Conservation (phyloP, 2,888 invertebrate species). For the Tachina lurida region DNA sequence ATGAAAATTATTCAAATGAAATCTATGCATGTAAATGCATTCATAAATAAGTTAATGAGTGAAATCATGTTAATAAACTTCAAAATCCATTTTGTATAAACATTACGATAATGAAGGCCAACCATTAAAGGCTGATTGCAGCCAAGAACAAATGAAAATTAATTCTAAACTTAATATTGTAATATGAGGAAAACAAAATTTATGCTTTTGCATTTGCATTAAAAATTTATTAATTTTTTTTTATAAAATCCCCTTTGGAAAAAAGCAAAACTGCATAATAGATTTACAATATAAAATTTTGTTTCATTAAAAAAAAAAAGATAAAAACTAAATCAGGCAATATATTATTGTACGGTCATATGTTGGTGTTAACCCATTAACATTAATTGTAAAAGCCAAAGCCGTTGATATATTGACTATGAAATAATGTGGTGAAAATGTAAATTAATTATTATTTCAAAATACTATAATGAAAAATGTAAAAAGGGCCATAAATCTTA, state of each 20-base stretch:
- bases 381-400: slow-evolving; percentile 47
- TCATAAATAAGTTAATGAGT: slow-evolving; percentile 50
- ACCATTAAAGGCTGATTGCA: not conserved
- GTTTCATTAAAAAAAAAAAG: not conserved
- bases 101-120: slow-evolving; percentile 31
- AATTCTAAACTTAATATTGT: slow-evolving; percentile 26
- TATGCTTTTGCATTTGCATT: slow-evolving; percentile 29
- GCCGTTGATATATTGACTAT: slow-evolving; percentile 54
- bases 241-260: not conserved
- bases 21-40: slow-evolving; percentile 6
- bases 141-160: slow-evolving; percentile 29
- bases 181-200: slow-evolving; percentile 11
- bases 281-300: slow-evolving; percentile 15
- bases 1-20: slow-evolving; percentile 7
- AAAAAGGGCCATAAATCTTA: slow-evolving; percentile 31
- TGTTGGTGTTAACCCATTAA: slow-evolving; percentile 57
- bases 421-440: slow-evolving; percentile 39
- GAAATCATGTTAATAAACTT: slow-evolving; percentile 60
- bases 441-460: slow-evolving; percentile 60
- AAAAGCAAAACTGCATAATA: not conserved
- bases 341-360: slow-evolving; percentile 38
- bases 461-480: slow-evolving; percentile 1
- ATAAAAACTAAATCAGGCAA: slow-evolving; percentile 19
- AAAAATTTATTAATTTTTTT: slow-evolving; percentile 17
- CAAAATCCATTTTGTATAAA: slow-evolving; percentile 42